Evolutionary conservation across 2,797 vertebrate genomes (phyloP).

Genomic region (Falco cherrug): DNA sequence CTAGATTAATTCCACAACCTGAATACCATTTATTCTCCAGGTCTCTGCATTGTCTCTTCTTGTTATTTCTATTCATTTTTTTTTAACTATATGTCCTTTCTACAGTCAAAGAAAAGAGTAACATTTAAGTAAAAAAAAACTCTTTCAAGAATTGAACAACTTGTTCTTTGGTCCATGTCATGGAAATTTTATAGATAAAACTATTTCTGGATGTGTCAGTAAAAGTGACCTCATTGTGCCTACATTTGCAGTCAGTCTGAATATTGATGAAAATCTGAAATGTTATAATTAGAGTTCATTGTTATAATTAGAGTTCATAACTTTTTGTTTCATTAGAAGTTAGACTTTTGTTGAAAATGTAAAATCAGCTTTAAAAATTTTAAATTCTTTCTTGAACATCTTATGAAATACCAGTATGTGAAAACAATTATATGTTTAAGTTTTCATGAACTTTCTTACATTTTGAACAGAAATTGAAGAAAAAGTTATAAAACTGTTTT

Average conservation of each 20-base stretch:
- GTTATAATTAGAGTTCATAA: conserved; percentile 25
- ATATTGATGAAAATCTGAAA: conserved; percentile 26
- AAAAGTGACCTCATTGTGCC: conserved; percentile 24
- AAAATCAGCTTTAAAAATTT: background rate
- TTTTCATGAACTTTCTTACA: background rate
- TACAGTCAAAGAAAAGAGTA: background rate
- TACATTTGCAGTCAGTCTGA: conserved; percentile 27
- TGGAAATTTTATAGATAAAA: background rate
- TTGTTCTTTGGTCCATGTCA: conserved; percentile 24
- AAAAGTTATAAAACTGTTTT: background rate
- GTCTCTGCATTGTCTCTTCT: background rate
- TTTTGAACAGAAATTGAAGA: background rate
- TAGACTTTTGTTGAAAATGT: background rate
- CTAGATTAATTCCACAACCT: background rate
- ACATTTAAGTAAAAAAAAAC: conserved; percentile 27
- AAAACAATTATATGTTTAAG: background rate
- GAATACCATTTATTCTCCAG: background rate
- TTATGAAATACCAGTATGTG: background rate
- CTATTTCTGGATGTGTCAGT: conserved; percentile 39
- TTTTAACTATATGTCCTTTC: background rate
- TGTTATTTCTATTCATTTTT: background rate
- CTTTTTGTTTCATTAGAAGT: conserved; percentile 20
- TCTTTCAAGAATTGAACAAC: conserved; percentile 9
- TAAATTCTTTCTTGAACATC: background rate
- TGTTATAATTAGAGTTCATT: conserved; percentile 18